Conservation (phyloP, 2,113 vertebrate species). For the Columba livia region DNA sequence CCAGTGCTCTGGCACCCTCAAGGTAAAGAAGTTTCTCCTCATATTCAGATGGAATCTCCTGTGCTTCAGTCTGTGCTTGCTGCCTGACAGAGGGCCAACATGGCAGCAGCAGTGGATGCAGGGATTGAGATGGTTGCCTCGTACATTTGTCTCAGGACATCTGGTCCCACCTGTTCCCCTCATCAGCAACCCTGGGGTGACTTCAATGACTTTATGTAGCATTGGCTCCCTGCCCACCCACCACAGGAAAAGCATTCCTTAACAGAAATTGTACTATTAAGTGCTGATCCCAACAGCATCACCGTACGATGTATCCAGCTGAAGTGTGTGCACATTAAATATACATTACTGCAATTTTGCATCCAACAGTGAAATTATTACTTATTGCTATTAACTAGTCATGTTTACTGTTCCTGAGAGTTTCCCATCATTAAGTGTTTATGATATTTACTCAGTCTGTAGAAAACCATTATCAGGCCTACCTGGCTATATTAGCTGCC, state of each 20-base stretch:
- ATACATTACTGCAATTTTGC: neutral
- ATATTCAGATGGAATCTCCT: too few species aligned
- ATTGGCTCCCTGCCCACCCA: neutral
- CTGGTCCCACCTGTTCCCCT: neutral
- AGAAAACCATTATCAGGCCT: neutral
- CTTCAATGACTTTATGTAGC: neutral
- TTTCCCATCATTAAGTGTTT: neutral
- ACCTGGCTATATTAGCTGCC: neutral
- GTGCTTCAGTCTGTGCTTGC: too few species aligned
- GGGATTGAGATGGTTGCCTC: neutral
- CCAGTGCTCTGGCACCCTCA: too few species aligned
- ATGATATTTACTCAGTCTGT: neutral
- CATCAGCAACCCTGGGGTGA: neutral
- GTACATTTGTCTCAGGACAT: neutral
- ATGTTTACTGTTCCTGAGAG: neutral
- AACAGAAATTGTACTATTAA: neutral
- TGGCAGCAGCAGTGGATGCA: neutral
- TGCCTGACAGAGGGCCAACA: neutral
- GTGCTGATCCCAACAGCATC: neutral
- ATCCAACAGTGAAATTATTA: neutral
- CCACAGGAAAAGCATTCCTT: neutral
- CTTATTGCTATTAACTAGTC: neutral
- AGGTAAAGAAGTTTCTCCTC: too few species aligned
- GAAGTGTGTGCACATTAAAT: neutral
- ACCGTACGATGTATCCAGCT: neutral